Conservation (phyloP, 2,113 vertebrate species). For the Laticauda colubrina region DNA sequence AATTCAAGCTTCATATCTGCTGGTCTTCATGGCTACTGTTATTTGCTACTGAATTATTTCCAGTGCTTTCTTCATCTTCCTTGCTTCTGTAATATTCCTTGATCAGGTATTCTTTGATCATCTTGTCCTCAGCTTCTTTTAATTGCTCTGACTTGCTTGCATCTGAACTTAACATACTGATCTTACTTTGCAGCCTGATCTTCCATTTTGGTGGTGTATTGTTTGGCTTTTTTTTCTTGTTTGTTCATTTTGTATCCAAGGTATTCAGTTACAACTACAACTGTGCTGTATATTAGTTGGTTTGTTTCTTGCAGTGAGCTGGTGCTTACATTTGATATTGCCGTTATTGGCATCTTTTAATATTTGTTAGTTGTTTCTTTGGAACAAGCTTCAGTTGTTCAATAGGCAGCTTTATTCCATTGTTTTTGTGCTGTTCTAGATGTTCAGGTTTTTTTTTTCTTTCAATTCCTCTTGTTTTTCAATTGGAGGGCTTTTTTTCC, state of each 20-base stretch:
- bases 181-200: background rate
- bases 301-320: background rate
- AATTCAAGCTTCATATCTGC: no score
- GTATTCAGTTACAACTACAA: background rate
- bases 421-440: background rate
- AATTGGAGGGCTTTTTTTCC: background rate
- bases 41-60: no score
- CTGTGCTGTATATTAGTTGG: background rate
- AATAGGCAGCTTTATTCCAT: background rate
- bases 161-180: background rate
- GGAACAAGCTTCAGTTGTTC: background rate
- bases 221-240: background rate
- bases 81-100: no score
- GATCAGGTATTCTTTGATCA: no score
- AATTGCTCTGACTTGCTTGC: no score
- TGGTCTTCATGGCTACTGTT: no score
- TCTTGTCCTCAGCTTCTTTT: no score
- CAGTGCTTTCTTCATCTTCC: no score
- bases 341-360: background rate
- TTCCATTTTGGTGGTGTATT: background rate
- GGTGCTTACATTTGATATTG: background rate
- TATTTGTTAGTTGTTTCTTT: background rate
- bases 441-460: background rate
- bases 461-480: background rate
- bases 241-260: background rate